Base-by-base conservation (phyloP, 2,888 invertebrate species). In the Dermolepida albohirtum region DNA sequence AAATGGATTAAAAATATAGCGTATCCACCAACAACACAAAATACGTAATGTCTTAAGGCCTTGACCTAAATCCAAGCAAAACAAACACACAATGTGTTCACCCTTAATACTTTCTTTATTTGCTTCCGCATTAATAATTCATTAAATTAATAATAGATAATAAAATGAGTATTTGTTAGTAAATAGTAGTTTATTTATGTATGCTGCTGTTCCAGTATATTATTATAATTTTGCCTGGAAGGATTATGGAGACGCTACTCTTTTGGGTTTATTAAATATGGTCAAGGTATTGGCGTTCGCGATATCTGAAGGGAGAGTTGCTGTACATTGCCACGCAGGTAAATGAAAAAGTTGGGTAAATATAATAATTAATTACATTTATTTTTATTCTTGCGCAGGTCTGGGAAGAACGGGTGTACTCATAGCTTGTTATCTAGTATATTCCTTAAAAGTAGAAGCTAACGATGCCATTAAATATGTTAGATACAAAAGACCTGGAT, bases 191-290 rank as follows among this genome's bases (percentile, higher is more conserved):
- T 34, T 34, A 34, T 34, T 34, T 34, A 7, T 10, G 29, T 65
- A 64, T 71, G 8, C 10, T 71, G 8, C 10, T 59, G 11, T 83
- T 84, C 29, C 86, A 95, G 95, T 95, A 72, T 95, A 90, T 82
- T 95, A 93, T 83, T 96, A 95, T 86, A 96, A 96, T 84, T 96
- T 94, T 81, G 91, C 91, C 1, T 93, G 93, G 91, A 89, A 90
- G 41, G 95, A 96, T 82, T 95, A 94, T 81, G 93, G 93, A 0
- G 92, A 93, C 67, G 92, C 93, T 0, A 89, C 91, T 2, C 84
- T 93, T 74, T 86, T 88, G 50, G 90, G 90, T 5, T 85, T 96
- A n/a, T 83, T 95, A 73, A 94, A 95, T 79, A 95, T 95, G 90
- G 92, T 94, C n/a, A 95, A 95, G 84, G 95, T 95, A 7, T 85